Percentiles rank a stretch among this genome's conserved stretches.
Evolutionary conservation across 2,888 invertebrate species (phyloP).

Genomic region (Biston betularia): DNA sequence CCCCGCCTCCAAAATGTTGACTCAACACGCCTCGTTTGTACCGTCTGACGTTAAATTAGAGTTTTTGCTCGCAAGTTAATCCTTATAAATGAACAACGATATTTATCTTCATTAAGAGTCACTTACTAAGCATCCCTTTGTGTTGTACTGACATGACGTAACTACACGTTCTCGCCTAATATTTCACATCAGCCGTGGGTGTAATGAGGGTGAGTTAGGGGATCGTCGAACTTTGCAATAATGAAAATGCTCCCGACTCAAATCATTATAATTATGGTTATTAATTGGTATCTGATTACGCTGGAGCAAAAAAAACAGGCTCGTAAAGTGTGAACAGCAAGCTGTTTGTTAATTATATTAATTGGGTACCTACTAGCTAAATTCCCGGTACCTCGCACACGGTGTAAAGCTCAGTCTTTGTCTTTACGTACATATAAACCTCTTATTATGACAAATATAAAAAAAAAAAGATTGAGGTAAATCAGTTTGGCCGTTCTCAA

Average conservation of each 20-base stretch:
- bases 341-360: background rate
- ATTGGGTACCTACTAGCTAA: too few species aligned
- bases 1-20: slow-evolving; percentile 35
- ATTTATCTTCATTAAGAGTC: slow-evolving; percentile 85
- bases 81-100: slow-evolving; percentile 79
- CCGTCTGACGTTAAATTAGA: slow-evolving; percentile 65
- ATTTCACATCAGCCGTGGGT: slow-evolving; percentile 75
- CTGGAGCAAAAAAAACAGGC: background rate
- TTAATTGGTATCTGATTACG: background rate
- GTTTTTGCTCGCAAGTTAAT: slow-evolving; percentile 78
- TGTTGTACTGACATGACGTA: slow-evolving; percentile 77
- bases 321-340: background rate
- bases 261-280: slow-evolving; percentile 4
- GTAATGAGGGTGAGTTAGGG: slow-evolving; percentile 22
- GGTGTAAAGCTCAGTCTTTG: too few species aligned
- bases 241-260: slow-evolving; percentile 3
- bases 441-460: too few species aligned
- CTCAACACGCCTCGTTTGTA: slow-evolving; percentile 54
- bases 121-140: slow-evolving; percentile 82
- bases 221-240: slow-evolving; percentile 9
- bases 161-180: slow-evolving; percentile 81
- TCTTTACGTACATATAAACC: too few species aligned
- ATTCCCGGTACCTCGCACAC: too few species aligned
- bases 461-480: too few species aligned
- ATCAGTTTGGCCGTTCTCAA: too few species aligned